phyloP scores from a whole-genome alignment of 2,113 vertebrate species.

The Oreamnos americanus region DNA sequence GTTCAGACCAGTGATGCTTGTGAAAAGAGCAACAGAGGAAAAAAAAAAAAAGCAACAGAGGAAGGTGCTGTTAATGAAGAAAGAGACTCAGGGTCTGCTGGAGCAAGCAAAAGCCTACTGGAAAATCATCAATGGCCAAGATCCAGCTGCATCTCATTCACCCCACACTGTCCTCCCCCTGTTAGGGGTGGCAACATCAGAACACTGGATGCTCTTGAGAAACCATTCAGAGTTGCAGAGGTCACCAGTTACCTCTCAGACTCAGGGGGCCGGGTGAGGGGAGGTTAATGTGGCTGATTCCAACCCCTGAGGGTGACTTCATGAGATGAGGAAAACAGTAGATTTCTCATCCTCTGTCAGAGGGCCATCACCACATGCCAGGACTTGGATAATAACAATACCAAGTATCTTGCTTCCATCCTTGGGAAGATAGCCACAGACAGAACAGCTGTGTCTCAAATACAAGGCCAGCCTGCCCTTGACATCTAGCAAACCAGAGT shows the following conservation, averaged over 20 bases:
- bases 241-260: not conserved
- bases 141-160: not conserved
- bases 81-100: not conserved
- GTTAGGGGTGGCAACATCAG: not conserved
- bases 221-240: not conserved
- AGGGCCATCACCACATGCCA: not conserved
- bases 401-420: not conserved
- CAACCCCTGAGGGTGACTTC: not conserved
- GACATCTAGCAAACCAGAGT: not conserved
- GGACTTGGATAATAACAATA: not conserved
- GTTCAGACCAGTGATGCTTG: not conserved
- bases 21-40: not conserved
- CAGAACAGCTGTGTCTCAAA: not conserved
- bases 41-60: not conserved
- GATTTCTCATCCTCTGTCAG: not conserved
- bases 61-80: not conserved
- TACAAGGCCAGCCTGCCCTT: not conserved
- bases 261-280: not conserved
- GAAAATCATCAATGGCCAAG: not conserved
- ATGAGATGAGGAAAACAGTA: not conserved
- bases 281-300: not conserved
- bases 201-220: not conserved
- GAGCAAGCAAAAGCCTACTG: not conserved
- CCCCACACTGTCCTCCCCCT: not conserved
- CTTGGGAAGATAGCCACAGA: not conserved